Percentiles rank a stretch among this genome's conserved stretches.
These are phyloP conservation scores for Drosophila pegasa DNA, from an alignment of 2,888 invertebrate genomes.

Conservation along the genomic window DNA sequence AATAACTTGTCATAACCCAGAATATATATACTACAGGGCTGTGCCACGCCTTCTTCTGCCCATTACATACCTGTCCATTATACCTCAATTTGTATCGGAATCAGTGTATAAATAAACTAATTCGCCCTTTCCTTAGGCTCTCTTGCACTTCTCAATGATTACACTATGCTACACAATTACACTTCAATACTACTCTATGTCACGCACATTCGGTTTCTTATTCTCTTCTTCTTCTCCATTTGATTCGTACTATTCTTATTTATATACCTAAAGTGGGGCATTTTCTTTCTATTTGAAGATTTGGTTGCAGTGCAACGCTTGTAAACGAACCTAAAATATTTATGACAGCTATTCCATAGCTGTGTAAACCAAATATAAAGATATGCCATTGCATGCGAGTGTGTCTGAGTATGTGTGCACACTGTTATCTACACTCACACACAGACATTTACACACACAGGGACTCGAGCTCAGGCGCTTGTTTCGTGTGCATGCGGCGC, in stretches of 20 bases:
- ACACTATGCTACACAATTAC: not conserved
- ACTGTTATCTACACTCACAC: slow-evolving; percentile 4
- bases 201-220: not conserved
- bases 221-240: not conserved
- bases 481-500: slow-evolving; percentile 49
- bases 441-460: slow-evolving; percentile 10
- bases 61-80: no score
- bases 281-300: slow-evolving; percentile 4
- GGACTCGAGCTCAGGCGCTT: slow-evolving; percentile 10
- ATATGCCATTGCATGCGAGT: slow-evolving; percentile 1
- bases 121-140: not conserved
- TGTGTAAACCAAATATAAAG: slow-evolving; percentile 36
- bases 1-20: no score
- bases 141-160: not conserved
- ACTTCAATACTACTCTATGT: not conserved
- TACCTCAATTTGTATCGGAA: no score
- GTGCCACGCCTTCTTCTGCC: no score
- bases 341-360: slow-evolving; percentile 52
- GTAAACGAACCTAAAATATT: slow-evolving; percentile 69
- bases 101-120: not conserved
- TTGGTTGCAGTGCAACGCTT: slow-evolving; percentile 27
- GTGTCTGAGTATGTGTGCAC: not conserved
- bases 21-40: no score
- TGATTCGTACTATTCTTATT: not conserved
- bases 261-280: not conserved